Evolutionary conservation across 2,797 vertebrate genomes (phyloP).

Genomic region (Thalassophryne amazonica): DNA sequence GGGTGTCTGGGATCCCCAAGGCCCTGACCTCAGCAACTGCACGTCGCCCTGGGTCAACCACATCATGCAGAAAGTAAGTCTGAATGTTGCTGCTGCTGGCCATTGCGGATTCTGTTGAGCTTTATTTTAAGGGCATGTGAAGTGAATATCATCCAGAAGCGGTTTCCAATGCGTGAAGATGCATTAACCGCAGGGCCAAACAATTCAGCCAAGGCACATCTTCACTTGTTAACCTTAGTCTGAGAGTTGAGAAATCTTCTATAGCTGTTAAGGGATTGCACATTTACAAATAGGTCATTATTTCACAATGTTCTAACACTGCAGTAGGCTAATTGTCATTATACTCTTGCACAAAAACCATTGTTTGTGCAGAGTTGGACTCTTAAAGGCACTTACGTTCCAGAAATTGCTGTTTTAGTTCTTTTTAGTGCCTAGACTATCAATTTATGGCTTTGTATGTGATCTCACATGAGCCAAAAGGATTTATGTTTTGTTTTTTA

Average conservation of each 20-base stretch:
- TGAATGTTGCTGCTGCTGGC: constrained; percentile 24
- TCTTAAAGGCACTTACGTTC: neutral
- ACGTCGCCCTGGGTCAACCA: constrained; percentile 98
- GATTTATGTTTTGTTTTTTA: too few species aligned
- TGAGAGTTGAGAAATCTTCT: constrained; percentile 8
- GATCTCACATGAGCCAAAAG: neutral
- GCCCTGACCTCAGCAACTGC: constrained; percentile 98
- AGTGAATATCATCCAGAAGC: constrained; percentile 40
- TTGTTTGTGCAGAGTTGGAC: neutral
- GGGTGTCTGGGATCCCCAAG: constrained; percentile 91
- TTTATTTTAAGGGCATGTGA: constrained; percentile 22
- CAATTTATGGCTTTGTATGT: neutral
- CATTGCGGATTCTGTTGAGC: constrained; percentile 11
- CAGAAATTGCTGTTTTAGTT: neutral
- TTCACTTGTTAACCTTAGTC: constrained; percentile 37
- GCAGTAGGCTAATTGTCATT: neutral
- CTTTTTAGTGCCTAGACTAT: neutral
- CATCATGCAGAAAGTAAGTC: constrained; percentile 95
- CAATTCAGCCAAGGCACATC: constrained; percentile 44
- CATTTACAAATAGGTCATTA: constrained; percentile 33
- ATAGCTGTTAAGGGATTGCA: constrained; percentile 21
- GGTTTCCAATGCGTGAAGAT: constrained; percentile 38
- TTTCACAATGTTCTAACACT: neutral
- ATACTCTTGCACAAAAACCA: neutral
- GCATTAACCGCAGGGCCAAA: constrained; percentile 36